Evolutionary conservation across 2,888 invertebrate species (phyloP).

Genomic region (Lochmaea crataegi): DNA sequence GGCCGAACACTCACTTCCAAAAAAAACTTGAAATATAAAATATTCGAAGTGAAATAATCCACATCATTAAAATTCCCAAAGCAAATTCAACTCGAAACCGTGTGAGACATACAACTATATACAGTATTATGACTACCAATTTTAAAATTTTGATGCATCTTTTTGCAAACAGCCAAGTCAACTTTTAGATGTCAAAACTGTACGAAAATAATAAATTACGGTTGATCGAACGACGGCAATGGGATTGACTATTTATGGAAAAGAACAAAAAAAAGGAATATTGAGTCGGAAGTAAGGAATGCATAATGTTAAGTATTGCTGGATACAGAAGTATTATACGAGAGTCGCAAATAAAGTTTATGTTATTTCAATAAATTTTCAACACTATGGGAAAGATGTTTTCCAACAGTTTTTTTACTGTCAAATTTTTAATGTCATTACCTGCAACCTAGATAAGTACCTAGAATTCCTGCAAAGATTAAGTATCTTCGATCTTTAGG

Average conservation of each 20-base stretch:
- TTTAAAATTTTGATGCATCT: constrained; percentile 49
- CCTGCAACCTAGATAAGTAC: too few species aligned
- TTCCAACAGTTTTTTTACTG: too few species aligned
- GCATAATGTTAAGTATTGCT: too few species aligned
- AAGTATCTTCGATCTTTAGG: too few species aligned
- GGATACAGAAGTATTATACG: too few species aligned
- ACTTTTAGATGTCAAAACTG: constrained; percentile 17
- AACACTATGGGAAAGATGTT: too few species aligned
- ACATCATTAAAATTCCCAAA: constrained; percentile 29
- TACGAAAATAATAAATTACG: constrained; percentile 32
- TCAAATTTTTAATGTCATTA: too few species aligned
- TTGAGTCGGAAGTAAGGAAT: too few species aligned
- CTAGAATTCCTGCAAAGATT: too few species aligned
- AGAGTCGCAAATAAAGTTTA: too few species aligned
- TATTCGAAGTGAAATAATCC: background rate
- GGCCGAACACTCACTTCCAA: background rate
- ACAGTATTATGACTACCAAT: constrained; percentile 51
- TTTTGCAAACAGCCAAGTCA: constrained; percentile 38
- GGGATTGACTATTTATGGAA: background rate
- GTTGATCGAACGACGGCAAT: background rate
- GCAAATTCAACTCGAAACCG: constrained; percentile 12
- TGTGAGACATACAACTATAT: constrained; percentile 12
- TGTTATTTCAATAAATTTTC: too few species aligned
- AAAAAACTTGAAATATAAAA: background rate
- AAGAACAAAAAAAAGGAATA: background rate